A percentile compares a stretch with the other conserved stretches of the same genome.
Evolutionary conservation across 2,113 vertebrate species (phyloP).

Genomic region (Notiomystis cincta): DNA sequence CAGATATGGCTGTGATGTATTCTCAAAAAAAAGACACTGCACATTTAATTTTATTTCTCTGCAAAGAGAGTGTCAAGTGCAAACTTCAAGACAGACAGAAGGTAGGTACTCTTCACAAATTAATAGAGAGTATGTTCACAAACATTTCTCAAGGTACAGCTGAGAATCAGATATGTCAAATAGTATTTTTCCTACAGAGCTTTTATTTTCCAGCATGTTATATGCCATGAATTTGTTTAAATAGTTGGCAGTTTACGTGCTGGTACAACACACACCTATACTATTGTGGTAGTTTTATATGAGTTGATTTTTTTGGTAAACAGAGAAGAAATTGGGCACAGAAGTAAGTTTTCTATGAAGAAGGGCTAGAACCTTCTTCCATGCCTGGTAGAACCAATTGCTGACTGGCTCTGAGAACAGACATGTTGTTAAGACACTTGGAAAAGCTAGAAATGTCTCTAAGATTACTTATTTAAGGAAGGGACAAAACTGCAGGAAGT

Average conservation of each 20-base stretch:
- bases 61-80: background rate
- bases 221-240: background rate
- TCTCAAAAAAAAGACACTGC: background rate
- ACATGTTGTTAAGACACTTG: no score
- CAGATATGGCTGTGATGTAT: background rate
- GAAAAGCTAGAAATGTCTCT: no score
- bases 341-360: no score
- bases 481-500: no score
- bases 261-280: background rate
- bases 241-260: background rate
- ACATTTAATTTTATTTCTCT: background rate
- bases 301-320: no score
- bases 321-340: no score
- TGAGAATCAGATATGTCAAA: background rate
- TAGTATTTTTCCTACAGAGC: background rate
- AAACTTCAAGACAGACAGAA: background rate
- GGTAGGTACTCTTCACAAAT: background rate
- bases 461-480: no score
- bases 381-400: no score
- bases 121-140: background rate
- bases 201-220: background rate
- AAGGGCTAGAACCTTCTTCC: no score
- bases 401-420: no score
- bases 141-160: background rate
- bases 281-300: no score